Evolutionary conservation across 2,888 invertebrate genomes (phyloP).

Genomic region (Neoaliturus tenellus): DNA sequence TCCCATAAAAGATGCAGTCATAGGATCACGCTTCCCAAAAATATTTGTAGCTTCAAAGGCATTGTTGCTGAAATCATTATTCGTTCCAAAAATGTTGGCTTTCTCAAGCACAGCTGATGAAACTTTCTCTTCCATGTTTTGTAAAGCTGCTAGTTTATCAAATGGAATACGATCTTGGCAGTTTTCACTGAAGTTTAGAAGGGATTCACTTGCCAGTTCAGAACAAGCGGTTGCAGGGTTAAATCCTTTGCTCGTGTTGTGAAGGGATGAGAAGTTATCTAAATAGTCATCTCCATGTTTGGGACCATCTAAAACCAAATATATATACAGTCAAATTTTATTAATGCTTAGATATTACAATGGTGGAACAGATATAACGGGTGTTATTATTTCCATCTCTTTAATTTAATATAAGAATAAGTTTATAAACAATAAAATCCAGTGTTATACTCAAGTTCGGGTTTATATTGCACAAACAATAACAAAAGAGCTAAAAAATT

Average conservation of each 20-base stretch:
- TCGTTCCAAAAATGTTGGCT: background rate
- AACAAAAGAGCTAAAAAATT: too few relatives aligned
- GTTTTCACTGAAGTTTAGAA: background rate
- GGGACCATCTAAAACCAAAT: constrained; percentile 63
- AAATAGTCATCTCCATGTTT: constrained; percentile 68
- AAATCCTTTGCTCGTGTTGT: constrained; percentile 1
- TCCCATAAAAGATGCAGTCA: constrained; percentile 31
- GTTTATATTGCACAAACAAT: too few relatives aligned
- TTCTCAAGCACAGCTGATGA: constrained; percentile 9
- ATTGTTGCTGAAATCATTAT: constrained; percentile 37
- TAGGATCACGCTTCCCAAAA: constrained; percentile 27
- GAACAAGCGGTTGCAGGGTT: background rate
- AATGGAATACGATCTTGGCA: background rate
- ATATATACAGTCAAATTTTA: too few relatives aligned
- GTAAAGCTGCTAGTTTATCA: constrained; percentile 31
- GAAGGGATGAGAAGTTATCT: constrained; percentile 31
- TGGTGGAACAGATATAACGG: too few relatives aligned
- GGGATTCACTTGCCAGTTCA: background rate
- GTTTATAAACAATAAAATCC: too few relatives aligned
- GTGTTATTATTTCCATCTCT: too few relatives aligned
- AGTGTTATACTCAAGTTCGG: too few relatives aligned
- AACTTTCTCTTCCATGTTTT: constrained; percentile 39
- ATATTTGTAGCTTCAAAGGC: constrained; percentile 25
- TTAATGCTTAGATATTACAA: too few relatives aligned
- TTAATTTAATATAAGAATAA: too few relatives aligned